These are phyloP conservation scores for Gasterosteus aculeatus DNA, from an alignment of 2,113 vertebrate species.

Conservation along the genomic window DNA sequence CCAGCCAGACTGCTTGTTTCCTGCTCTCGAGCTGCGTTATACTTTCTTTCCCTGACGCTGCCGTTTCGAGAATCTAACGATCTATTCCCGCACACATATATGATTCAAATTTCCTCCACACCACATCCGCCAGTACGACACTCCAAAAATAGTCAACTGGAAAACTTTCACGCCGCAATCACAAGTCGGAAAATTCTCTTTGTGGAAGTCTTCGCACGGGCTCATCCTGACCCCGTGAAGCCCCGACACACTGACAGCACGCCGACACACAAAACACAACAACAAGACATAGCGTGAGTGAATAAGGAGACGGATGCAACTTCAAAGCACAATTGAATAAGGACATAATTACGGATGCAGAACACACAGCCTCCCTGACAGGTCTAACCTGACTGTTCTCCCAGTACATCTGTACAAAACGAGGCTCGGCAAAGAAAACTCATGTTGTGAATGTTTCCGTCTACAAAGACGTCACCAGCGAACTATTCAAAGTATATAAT, in stretches of 20 bases:
- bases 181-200: constrained; percentile 36
- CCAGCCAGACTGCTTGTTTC: constrained; percentile 50
- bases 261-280: constrained; percentile 40
- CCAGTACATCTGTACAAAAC: constrained; percentile 2
- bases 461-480: not conserved
- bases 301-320: constrained; percentile 19
- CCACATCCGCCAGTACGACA: constrained; percentile 2
- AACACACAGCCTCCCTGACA: constrained; percentile 31
- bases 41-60: constrained; percentile 44
- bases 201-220: constrained; percentile 7
- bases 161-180: constrained; percentile 43
- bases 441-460: not conserved
- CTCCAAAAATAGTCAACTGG: constrained; percentile 43
- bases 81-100: constrained; percentile 49
- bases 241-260: constrained; percentile 20
- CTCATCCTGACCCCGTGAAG: constrained; percentile 34
- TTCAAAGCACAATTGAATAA: constrained; percentile 49
- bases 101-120: constrained; percentile 35
- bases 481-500: not conserved
- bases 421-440: not conserved
- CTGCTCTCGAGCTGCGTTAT: constrained; percentile 29
- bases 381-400: constrained; percentile 23
- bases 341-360: constrained; percentile 26
- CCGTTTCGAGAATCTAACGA: constrained; percentile 47
- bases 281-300: constrained; percentile 41